Base-by-base conservation (phyloP, 2,113 vertebrate genomes). In the Synchiropus splendidus region DNA sequence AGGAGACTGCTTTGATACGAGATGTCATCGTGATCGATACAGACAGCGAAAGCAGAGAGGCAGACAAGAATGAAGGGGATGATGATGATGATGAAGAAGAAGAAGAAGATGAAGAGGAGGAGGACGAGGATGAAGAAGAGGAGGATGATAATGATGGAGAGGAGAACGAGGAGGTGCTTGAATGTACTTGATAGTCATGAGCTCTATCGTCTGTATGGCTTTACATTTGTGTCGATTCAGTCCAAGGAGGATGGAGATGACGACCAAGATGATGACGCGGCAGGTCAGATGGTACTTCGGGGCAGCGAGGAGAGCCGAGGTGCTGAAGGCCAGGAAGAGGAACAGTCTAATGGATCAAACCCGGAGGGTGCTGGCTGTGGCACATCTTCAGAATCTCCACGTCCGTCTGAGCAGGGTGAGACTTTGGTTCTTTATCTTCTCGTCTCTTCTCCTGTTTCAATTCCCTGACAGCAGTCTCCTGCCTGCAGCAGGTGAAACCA, bases 1-100 rank as follows among this genome's bases (percentile, higher is more conserved):
- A 85, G 45, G 84, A 71, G 10, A 81, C 82, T 8, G 67, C 85
- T 13, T 73, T 92, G 42, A 71, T 83, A 35, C 87, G 87, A 43
- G 89, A 92, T 16, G 87, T 96, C 58, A 91, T 97, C 38, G 79
- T 97, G 33, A 95, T 97, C 15, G 90, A 92, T 31, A 95, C 91
- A 0, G 94, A 97, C 68, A 92, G 91, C 17, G 89, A 91, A 43
- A 92, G 90, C 2, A 86, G 85, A 0, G 90, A 90, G 39, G 85
- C 78, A 48, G 90, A 88, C 52, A 90, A 89, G 59, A 90, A 83
- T 0, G 89, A 84, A 1, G 88, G 90, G 21, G 83, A 87, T 54
- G 55, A 61, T 31, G 48, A 90, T 11, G 83, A 85, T 27, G 87
- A 90, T 0, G 87, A 78, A 10, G 90, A 89, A 12, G 71, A 79